These are phyloP conservation scores for Sporophila hypoxantha DNA, from an alignment of 2,113 vertebrate genomes.

Conservation along the genomic window DNA sequence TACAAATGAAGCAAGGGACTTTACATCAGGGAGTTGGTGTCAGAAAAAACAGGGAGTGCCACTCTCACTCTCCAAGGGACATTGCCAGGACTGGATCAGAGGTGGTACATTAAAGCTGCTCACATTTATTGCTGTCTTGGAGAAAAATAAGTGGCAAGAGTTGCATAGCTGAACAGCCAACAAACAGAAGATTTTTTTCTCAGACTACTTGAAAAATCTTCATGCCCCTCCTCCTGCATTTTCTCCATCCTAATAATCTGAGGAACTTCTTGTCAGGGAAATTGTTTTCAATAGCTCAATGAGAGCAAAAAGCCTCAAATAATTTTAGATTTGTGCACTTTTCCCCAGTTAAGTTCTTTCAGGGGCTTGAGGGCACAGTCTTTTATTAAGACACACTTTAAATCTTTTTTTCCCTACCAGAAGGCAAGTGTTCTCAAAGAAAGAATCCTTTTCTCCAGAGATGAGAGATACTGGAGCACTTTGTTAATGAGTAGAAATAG, in stretches of 20 bases:
- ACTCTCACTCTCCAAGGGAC: background rate
- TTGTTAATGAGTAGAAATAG: conserved; percentile 1
- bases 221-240: background rate
- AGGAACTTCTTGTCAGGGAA: background rate
- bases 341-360: background rate
- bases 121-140: background rate
- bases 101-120: background rate
- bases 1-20: background rate
- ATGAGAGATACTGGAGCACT: background rate
- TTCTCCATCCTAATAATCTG: background rate
- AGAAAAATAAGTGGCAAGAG: background rate
- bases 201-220: background rate
- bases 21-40: background rate
- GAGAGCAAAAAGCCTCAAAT: background rate
- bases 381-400: background rate
- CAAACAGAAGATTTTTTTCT: background rate
- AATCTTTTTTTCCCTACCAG: background rate
- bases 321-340: background rate
- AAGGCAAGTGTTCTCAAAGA: background rate
- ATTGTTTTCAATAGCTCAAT: background rate
- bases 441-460: background rate
- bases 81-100: background rate
- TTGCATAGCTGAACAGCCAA: background rate
- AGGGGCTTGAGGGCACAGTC: background rate
- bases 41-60: background rate